Conservation (phyloP, 2,113 vertebrate genomes). For the Felis chaus region DNA sequence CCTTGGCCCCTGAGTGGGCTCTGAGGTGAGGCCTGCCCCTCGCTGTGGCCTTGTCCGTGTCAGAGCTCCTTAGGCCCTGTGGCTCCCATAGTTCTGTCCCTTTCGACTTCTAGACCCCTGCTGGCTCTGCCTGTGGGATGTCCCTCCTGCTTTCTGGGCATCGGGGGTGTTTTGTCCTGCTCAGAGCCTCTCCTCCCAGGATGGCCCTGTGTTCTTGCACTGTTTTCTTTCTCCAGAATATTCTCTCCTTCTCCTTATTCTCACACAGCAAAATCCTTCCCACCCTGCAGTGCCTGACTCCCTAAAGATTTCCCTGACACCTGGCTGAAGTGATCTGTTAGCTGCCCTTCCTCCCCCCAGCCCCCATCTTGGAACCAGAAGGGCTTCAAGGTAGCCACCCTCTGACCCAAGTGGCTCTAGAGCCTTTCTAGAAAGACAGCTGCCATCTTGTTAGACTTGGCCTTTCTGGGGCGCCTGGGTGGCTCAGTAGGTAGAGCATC, state of each 20-base stretch:
- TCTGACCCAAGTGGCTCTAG: background rate
- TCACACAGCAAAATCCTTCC: background rate
- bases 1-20: background rate
- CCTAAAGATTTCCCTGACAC: background rate
- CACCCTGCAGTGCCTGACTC: background rate
- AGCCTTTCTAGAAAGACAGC: background rate
- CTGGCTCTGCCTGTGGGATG: rapidly evolving
- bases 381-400: background rate
- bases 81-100: background rate
- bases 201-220: background rate
- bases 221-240: background rate
- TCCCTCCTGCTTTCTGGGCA: background rate
- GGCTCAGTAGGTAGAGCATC: too few relatives aligned
- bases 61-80: background rate
- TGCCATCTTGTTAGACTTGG: background rate
- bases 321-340: too few relatives aligned
- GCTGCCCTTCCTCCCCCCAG: too few relatives aligned
- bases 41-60: rapidly evolving
- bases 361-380: background rate
- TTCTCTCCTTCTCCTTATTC: background rate
- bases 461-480: too few relatives aligned
- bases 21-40: background rate
- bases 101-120: background rate
- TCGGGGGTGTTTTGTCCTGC: background rate
- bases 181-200: background rate